Base-by-base conservation (phyloP, 2,113 vertebrate genomes). In the Echinops telfairi region DNA sequence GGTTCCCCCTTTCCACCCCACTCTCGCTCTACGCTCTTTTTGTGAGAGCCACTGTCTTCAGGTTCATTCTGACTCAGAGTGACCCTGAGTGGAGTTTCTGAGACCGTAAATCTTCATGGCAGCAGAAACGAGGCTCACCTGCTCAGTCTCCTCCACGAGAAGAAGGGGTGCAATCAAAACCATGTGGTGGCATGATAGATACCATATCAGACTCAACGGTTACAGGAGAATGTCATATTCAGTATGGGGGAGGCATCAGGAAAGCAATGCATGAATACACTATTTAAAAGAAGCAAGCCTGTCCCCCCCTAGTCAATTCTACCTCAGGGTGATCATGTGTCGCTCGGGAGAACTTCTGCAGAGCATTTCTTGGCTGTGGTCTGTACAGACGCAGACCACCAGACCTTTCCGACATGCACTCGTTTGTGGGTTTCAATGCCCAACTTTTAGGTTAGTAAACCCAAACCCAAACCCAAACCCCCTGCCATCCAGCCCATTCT, bases 121-220 rank as follows among this genome's bases (percentile, higher is more conserved):
- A n/a, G n/a, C n/a, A n/a, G n/a, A 40, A 40, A 40, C 40, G 3
- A 40, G 3, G 40, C 10, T 53, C 47, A 53, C 47, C 70, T 31
- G 38, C 15, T 95, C 33, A 29, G 22, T 93, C 22, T 84, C 73
- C 57, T 81, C 79, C 81, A 80, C 19, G 6, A 80, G 22, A 47
- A 40, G 60, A 81, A 81, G 40, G 62, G 60, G 40, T 91, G 25
- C 4, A 84, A 94, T 78, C 6, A 58, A 92, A 92, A 70, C 66
- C 68, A 93, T 36, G 23, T 88, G 14, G 20, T 33, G 66, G 68
- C 33, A 77, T 60, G 80, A 60, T 8, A 80, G 40, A 80, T 84
- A 38, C 20, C 31, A 5, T 76, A 77, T 70, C 76, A 89, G 38
- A 89, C 31, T 71, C 64, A 12, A 89, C 82, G 33, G 29, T 89